Conservation (phyloP, 2,113 vertebrate species). For the Callocephalon fimbriatum region DNA sequence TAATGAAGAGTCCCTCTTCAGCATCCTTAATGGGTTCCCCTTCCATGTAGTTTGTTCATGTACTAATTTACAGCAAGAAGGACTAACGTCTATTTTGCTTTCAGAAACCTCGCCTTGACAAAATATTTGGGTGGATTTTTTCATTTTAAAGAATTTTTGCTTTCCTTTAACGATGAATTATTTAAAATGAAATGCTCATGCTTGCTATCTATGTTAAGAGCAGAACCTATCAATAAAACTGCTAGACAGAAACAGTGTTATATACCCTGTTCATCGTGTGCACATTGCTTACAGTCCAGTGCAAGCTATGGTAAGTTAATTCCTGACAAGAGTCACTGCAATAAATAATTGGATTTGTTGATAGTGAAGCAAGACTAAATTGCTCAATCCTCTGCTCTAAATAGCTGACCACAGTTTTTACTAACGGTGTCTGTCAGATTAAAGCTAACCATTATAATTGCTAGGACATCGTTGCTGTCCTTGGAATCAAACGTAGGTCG, state of each 20-base stretch:
- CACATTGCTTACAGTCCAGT: background rate
- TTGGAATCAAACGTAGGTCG: background rate
- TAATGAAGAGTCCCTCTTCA: too few relatives aligned
- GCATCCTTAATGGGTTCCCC: background rate
- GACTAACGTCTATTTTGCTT: background rate
- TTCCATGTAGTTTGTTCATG: background rate
- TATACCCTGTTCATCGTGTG: background rate
- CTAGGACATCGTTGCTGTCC: background rate
- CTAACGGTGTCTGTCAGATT: background rate
- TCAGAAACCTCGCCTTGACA: background rate
- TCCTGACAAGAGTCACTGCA: background rate
- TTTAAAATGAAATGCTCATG: background rate
- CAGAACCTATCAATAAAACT: background rate
- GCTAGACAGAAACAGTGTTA: background rate
- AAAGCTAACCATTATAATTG: background rate
- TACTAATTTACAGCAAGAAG: background rate
- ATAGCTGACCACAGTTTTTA: background rate
- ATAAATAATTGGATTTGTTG: conserved; percentile 47
- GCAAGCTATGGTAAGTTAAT: background rate
- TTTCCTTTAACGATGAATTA: background rate
- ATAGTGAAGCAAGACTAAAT: conserved; percentile 25
- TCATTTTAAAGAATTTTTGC: background rate
- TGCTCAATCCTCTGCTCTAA: conserved; percentile 11
- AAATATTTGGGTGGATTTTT: background rate
- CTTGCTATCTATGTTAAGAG: background rate